Evolutionary conservation across 2,888 invertebrate genomes (phyloP), one percentile per base, ranked within the genome.

Genomic region (Copidosoma aretas): DNA sequence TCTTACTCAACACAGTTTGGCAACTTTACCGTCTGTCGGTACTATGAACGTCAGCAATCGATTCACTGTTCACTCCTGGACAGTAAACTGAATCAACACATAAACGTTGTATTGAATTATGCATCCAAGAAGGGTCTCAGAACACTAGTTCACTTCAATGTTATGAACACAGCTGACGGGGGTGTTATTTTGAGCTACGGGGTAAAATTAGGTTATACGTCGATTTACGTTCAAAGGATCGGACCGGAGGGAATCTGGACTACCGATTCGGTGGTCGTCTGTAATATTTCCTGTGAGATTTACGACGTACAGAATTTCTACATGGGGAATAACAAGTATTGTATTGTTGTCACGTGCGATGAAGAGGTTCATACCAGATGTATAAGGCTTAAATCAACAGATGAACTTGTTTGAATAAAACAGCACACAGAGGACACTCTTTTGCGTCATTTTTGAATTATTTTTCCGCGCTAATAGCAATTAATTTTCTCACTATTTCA

Each of bases 311-410:
- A 54, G 2, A 64, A 5, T 39, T 59, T 64, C 21, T 24, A 67
- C 22, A n/a, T 67, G 41, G 22, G 39, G 0, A 39, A 58, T 17
- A n/a, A n/a, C 5, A 22, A 1, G 1, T 58, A 70, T n/a, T 70
- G 64, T 24, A 21, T 70, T 15, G 19, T 8, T 25, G 59, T 61
- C 1, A 41, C 39, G 12, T 70, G 70, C 41, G 61, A 64, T 21
- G 70, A 67, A 15, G 32, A 25, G 14, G 64, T 67, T 15, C 54
- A 67, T 10, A 67, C 67, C 0, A 58, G 25, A 41, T 70, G 67
- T 21, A 22, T 62, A 17, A 39, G 22, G 32, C 8, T 32, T 5
- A 32, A 32, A 32, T 32, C 32, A 32, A 8, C 8, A 32, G 32
- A 32, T 8, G 32, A 32, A 8, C 3, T 8, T 8, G 32, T 32